A percentile compares a stretch with the other conserved stretches of the same genome.
Conservation (phyloP, 2,113 vertebrate species). For the Phylloscopus trochiloides region DNA sequence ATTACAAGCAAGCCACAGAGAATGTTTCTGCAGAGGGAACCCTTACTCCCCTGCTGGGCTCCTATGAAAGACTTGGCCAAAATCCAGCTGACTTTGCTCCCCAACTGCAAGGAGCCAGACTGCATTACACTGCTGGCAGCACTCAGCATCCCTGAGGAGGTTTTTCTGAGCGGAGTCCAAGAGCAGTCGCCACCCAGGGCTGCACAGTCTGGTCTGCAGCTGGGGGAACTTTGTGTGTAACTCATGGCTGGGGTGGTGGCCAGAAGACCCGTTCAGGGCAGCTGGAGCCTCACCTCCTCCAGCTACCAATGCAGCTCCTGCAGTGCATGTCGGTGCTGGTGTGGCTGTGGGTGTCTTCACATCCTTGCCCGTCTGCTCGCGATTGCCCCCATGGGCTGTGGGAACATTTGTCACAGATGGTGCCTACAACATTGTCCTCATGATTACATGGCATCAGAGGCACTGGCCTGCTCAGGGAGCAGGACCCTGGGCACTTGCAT, state of each 20-base stretch:
- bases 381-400: accelerated
- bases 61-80: constrained; percentile 18
- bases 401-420: accelerated
- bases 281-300: not conserved
- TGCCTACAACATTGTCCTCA: accelerated
- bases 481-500: not conserved
- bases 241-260: not conserved
- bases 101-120: constrained; percentile 2
- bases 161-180: constrained; percentile 6
- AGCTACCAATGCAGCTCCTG: not conserved
- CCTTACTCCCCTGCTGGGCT: not conserved
- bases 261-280: not conserved
- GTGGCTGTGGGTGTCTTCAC: not conserved
- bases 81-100: constrained; percentile 35
- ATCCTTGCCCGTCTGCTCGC: accelerated
- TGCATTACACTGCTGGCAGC: constrained; percentile 24
- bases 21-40: constrained; percentile 21
- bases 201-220: not conserved
- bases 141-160: not conserved
- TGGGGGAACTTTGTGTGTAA: not conserved
- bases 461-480: not conserved
- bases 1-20: constrained; percentile 28
- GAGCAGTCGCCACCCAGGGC: not conserved
- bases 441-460: accelerated
- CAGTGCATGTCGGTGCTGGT: accelerated